Conservation (phyloP, 2,113 vertebrate genomes). For the Albula goreensis region DNA sequence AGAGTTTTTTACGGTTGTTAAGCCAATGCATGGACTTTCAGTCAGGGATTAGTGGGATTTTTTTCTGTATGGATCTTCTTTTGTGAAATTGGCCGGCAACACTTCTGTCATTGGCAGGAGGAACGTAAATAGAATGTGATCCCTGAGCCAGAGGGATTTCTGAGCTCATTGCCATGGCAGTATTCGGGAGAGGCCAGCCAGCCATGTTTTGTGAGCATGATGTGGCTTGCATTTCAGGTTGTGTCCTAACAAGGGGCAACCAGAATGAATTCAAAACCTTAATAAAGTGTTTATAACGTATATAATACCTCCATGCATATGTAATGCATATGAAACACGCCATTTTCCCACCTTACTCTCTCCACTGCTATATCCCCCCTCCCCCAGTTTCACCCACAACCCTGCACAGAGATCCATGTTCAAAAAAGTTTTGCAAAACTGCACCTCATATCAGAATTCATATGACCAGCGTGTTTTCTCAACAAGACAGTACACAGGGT, state of each 20-base stretch:
- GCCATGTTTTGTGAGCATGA: conserved; percentile 59
- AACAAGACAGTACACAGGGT: not conserved
- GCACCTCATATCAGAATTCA: not conserved
- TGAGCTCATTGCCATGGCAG: conserved; percentile 78
- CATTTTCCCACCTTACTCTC: not conserved
- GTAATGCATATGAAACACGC: not conserved
- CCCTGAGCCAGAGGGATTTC: conserved; percentile 76
- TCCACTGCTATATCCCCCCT: conserved; percentile 29
- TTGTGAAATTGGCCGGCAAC: conserved; percentile 80
- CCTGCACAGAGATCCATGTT: conserved; percentile 63
- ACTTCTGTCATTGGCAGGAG: conserved; percentile 76
- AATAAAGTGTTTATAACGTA: too few species aligned
- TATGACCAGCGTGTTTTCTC: not conserved
- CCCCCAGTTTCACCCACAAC: conserved; percentile 46
- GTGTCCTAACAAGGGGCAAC: conserved; percentile 28
- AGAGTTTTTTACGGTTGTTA: conserved; percentile 69
- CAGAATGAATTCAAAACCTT: too few species aligned
- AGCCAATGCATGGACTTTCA: conserved; percentile 83
- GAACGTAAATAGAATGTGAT: conserved; percentile 81
- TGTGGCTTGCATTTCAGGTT: conserved; percentile 62
- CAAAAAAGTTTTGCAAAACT: conserved; percentile 71
- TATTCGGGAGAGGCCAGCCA: conserved; percentile 72
- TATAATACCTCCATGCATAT: not conserved
- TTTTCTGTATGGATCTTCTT: conserved; percentile 84
- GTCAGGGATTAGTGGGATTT: conserved; percentile 83